phyloP scores from a whole-genome alignment of 2,797 vertebrate genomes.

The Arnoldichthys spilopterus region DNA sequence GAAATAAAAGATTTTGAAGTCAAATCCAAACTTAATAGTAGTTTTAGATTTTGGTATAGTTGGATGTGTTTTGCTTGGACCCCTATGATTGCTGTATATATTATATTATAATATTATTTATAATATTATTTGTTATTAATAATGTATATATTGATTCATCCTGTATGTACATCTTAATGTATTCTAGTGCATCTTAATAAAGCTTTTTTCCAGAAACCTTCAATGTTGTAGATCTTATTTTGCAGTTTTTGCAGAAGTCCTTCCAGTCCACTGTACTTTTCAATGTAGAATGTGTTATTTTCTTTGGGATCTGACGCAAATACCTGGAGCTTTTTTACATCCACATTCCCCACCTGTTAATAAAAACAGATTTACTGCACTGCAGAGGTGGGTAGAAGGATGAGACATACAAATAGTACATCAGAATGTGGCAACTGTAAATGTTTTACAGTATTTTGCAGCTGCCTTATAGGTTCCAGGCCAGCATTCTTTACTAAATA shows the following conservation, averaged over 20 bases:
- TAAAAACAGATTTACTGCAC: not conserved
- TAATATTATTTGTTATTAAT: no score
- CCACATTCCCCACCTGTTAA: constrained; percentile 69
- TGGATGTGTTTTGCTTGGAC: no score
- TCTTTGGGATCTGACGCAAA: constrained; percentile 76
- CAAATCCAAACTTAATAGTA: no score
- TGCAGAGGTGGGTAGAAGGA: not conserved
- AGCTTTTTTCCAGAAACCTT: constrained; percentile 73
- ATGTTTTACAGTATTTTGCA: not conserved
- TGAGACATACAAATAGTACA: no score
- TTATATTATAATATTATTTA: no score
- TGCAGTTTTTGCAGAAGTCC: constrained; percentile 75
- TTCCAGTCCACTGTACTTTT: constrained; percentile 73
- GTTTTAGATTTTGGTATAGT: no score
- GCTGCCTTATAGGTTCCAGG: no score
- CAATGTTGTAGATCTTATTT: constrained; percentile 77
- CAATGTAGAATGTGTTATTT: constrained; percentile 74
- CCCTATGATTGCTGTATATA: no score
- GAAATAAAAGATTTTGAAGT: no score
- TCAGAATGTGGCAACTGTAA: not conserved
- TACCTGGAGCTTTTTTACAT: constrained; percentile 26
- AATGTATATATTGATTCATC: not conserved
- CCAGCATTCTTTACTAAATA: no score
- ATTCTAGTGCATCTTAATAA: no score
- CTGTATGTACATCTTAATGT: fast-evolving